A percentile compares a stretch with the other conserved stretches of the same genome.
Evolutionary conservation across 2,888 invertebrate genomes (phyloP).

Genomic region (Liodrosophila aerea): DNA sequence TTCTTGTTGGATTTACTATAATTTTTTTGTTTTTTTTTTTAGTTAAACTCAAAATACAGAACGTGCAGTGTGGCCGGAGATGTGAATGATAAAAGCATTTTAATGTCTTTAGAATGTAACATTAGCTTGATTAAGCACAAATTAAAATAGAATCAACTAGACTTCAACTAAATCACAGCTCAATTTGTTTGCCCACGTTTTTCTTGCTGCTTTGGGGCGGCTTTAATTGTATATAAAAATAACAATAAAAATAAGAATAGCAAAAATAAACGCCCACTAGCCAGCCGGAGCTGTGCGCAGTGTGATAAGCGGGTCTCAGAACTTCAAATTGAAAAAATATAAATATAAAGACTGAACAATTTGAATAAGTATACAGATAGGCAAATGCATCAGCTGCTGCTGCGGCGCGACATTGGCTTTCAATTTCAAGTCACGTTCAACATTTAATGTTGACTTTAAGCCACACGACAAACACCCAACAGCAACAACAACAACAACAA

Average conservation of each 20-base stretch:
- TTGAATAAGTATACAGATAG: background rate
- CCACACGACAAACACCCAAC: conserved; percentile 30
- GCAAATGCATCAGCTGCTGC: conserved; percentile 4
- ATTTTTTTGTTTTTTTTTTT: background rate
- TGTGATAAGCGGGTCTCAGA: conserved; percentile 33
- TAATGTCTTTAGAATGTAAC: conserved; percentile 72
- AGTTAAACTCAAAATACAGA: background rate
- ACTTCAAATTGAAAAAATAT: background rate
- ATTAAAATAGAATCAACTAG: conserved; percentile 11
- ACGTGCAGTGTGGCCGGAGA: conserved; percentile 33
- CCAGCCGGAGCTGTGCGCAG: background rate
- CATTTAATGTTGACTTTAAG: conserved; percentile 52
- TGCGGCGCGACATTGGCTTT: conserved; percentile 58
- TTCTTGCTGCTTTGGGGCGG: background rate
- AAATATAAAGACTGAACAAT: conserved; percentile 6
- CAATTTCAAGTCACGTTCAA: conserved; percentile 71
- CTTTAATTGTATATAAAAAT: conserved; percentile 14
- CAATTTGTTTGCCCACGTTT: background rate
- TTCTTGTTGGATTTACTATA: too few species aligned
- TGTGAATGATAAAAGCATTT: conserved; percentile 59
- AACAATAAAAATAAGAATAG: background rate
- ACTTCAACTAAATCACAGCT: background rate
- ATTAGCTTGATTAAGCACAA: conserved; percentile 26
- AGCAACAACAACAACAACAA: conserved; percentile 13
- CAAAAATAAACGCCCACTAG: background rate